A percentile compares a stretch with the other conserved stretches of the same genome.
These are phyloP conservation scores for Pterostichus madidus DNA, from an alignment of 2,888 invertebrate genomes.

Conservation along the genomic window DNA sequence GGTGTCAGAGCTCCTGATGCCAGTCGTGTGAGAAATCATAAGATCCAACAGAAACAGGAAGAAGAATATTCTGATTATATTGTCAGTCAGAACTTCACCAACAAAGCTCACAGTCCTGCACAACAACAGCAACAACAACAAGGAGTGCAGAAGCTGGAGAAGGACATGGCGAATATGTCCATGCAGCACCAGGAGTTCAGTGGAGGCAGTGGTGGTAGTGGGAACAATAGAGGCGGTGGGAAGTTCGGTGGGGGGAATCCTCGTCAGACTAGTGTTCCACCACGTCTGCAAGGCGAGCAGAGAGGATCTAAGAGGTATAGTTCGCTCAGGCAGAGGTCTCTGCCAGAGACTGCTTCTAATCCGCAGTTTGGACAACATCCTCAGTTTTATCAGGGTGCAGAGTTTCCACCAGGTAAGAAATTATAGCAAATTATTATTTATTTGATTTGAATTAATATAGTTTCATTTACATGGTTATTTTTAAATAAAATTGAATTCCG, in stretches of 20 bases:
- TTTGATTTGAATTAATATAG: too few relatives aligned
- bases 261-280: slow-evolving; percentile 75
- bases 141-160: slow-evolving; percentile 72
- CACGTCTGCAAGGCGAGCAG: slow-evolving; percentile 74
- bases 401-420: slow-evolving; percentile 69
- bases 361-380: slow-evolving; percentile 72
- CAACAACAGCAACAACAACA: slow-evolving; percentile 68
- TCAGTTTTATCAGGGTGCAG: slow-evolving; percentile 71
- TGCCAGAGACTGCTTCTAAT: slow-evolving; percentile 78
- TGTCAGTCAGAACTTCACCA: slow-evolving; percentile 74
- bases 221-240: slow-evolving; percentile 52
- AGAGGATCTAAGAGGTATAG: slow-evolving; percentile 81
- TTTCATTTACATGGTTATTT: too few relatives aligned
- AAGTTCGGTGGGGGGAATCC: slow-evolving; percentile 64
- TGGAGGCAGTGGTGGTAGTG: slow-evolving; percentile 64
- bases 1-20: slow-evolving; percentile 72
- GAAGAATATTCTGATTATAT: slow-evolving; percentile 70
- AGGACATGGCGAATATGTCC: slow-evolving; percentile 73
- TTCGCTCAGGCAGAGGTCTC: slow-evolving; percentile 79
- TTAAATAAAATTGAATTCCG: too few relatives aligned
- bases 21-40: slow-evolving; percentile 70
- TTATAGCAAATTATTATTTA: neutral
- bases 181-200: slow-evolving; percentile 70
- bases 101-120: slow-evolving; percentile 72
- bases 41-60: slow-evolving; percentile 68